Evolutionary conservation across 2,888 invertebrate genomes (phyloP), one percentile per base, ranked within the genome.

Genomic region (Allacma fusca): DNA sequence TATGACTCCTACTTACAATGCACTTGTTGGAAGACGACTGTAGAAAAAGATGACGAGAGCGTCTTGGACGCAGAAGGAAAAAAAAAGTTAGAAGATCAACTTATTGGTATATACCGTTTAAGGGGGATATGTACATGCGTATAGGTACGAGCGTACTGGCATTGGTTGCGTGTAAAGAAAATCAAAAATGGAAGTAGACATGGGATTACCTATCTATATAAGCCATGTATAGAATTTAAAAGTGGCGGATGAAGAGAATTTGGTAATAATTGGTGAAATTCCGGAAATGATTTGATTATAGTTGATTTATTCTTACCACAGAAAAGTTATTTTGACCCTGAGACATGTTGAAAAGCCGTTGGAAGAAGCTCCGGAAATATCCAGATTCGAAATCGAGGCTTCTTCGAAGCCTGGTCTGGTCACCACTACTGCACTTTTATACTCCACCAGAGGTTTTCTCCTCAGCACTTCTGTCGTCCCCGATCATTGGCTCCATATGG

Each of bases 401-500:
- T 12, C 40, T 50, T 50, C 40, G n/a, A 57, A 67, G 67, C 57
- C 28, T 23, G 57, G 26, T 57, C 64, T 34, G 24, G 62, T 62
- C 69, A 76, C 57, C 71, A 72, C 75, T 59, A 81, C 81, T 81
- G 78, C 81, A 81, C 81, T 81, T 81, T 81, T 81, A 81, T 81
- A 81, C 80, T 80, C 80, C 72, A 59, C 68, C 78, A 75, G 65
- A 67, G 65, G 64, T 78, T 80, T 81, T 81, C 26, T 19, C 29
- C 65, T 81, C 75, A 68, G 75, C 77, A 43, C 62, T 74, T 57
- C 70, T 29, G 70, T 19, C 24, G 21, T 57, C 71, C 57, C 69
- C 29, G 50, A 50, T 19, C 50, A 50, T 50, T 50, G 50, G 19
- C 50, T 50, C 50, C 50, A 50, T 50, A 50, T 50, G 50, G 50